A percentile compares a stretch with the other conserved stretches of the same genome.
These are phyloP conservation scores for Lycocorax pyrrhopterus DNA, from an alignment of 2,113 vertebrate genomes.

Conservation along the genomic window DNA sequence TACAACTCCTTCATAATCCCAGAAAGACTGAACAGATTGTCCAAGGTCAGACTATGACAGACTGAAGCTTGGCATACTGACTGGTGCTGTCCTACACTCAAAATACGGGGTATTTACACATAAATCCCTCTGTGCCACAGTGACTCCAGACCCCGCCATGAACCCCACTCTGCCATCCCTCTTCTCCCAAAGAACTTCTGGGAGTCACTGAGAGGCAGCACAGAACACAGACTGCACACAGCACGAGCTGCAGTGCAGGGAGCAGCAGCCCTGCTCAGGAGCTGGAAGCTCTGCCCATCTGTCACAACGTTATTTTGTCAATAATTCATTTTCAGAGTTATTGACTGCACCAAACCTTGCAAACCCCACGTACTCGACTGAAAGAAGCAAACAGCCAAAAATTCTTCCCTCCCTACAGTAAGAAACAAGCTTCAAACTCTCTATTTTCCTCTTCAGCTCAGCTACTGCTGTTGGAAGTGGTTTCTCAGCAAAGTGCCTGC, in stretches of 20 bases:
- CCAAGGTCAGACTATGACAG: neutral
- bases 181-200: neutral
- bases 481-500: neutral
- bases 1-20: neutral
- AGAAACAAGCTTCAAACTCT: neutral
- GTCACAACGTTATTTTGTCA: neutral
- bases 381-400: neutral
- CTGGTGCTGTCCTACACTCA: neutral
- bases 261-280: neutral
- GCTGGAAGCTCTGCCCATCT: neutral
- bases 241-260: neutral
- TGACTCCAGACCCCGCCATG: neutral
- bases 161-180: neutral
- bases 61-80: neutral
- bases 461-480: neutral
- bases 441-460: neutral
- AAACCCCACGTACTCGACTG: fast-evolving
- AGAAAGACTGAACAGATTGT: neutral
- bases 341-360: neutral
- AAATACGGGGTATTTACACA: neutral
- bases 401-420: neutral
- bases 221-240: neutral
- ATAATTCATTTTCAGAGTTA: neutral
- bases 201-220: neutral
- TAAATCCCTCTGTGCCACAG: neutral